phyloP scores from a whole-genome alignment of 2,113 vertebrate genomes.

The Axis porcinus region DNA sequence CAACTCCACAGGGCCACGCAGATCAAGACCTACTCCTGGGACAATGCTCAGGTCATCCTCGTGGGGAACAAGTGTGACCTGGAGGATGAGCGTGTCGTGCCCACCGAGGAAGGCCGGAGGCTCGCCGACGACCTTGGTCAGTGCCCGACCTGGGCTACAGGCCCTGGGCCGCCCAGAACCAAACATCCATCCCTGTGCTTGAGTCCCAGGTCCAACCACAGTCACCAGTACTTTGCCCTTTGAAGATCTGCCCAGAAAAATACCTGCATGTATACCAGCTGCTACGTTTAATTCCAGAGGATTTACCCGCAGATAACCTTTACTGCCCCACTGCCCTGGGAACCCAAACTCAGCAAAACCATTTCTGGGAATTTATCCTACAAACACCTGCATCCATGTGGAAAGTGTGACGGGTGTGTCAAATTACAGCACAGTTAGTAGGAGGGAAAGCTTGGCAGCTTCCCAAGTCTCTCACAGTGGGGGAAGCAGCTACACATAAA shows the following conservation, averaged over 20 bases:
- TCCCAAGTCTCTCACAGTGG: not conserved
- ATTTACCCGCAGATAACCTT: not conserved
- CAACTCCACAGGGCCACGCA: constrained; percentile 91
- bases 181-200: not conserved
- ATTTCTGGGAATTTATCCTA: not conserved
- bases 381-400: not conserved
- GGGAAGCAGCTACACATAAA: not conserved
- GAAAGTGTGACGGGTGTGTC: accelerated
- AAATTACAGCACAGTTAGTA: not conserved
- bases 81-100: constrained; percentile 92
- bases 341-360: not conserved
- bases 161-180: not conserved
- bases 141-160: not conserved
- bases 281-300: not conserved
- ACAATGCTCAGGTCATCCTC: constrained; percentile 97
- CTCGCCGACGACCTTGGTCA: constrained; percentile 93
- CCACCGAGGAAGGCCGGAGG: constrained; percentile 91
- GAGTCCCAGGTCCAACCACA: not conserved
- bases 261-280: not conserved
- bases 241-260: not conserved
- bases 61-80: constrained; percentile 99
- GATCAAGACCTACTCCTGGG: constrained; percentile 99
- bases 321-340: not conserved
- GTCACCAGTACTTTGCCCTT: not conserved
- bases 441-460: not conserved